Evolutionary conservation across 1,140 invertebrate genomes (phyloP).

Genomic region (Atta cephalotes): DNA sequence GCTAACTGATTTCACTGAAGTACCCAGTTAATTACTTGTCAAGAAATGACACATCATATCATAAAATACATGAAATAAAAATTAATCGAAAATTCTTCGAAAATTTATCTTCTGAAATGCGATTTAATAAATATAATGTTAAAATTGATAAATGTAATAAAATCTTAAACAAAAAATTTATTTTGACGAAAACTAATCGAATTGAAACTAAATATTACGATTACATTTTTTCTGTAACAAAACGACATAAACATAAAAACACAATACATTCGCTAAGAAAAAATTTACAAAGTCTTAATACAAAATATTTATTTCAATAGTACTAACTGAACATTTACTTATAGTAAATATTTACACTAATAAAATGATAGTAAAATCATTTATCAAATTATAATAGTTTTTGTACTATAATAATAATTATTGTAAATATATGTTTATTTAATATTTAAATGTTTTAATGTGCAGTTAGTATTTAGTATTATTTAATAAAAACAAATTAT

Average conservation of each 20-base stretch:
- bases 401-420: too few relatives aligned
- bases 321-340: too few relatives aligned
- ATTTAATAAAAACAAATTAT: too few relatives aligned
- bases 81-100: neutral
- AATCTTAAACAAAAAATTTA: neutral
- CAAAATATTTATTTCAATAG: neutral
- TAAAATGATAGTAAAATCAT: too few relatives aligned
- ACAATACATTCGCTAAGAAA: neutral
- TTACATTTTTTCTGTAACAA: neutral
- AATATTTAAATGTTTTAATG: too few relatives aligned
- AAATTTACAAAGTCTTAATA: too few relatives aligned
- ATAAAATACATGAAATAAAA: neutral
- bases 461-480: too few relatives aligned
- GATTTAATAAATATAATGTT: neutral
- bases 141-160: neutral
- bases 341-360: too few relatives aligned
- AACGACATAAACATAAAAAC: neutral
- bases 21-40: conserved; percentile 28
- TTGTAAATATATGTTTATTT: too few relatives aligned
- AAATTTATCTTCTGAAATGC: too few relatives aligned
- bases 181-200: neutral
- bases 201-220: neutral
- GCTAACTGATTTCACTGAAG: conserved; percentile 56
- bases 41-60: neutral
- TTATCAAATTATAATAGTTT: too few relatives aligned